Base-by-base conservation (phyloP, 1,140 invertebrate genomes). In the Bradysia coprophila region DNA sequence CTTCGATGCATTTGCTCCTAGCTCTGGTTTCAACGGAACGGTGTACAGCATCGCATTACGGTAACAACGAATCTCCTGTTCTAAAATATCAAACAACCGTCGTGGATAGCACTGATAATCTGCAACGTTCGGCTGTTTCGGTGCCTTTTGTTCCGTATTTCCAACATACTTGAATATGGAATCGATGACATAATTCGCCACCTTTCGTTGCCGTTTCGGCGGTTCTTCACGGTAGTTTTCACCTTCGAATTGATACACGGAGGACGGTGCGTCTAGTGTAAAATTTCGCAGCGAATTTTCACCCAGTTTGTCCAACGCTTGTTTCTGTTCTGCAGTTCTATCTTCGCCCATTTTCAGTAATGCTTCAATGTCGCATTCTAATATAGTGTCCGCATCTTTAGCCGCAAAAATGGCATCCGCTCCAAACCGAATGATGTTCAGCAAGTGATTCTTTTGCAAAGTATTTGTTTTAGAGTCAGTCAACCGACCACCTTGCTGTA, bases 21-120 rank as follows among this genome's bases (percentile, higher is more conserved):
- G 1, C 98, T 63, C 56, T 99, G 95, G 66, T 98, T 92, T 71
- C 98, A 98, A 3, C n/a, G n/a, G n/a, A n/a, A n/a, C n/a, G n/a
- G n/a, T n/a, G n/a, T n/a, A n/a, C n/a, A n/a, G n/a, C n/a, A 96
- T 94, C 6, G 94, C 93, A 39, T 92, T 97, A 11, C 95, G 69
- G 63, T 90, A 98, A 55, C 81, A 89, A 57, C 97, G 98, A 45
- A 98, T 98, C 64, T 98, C 96, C 55, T 96, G 90, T 63, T 99
- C 96, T 1, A 99, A 66, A 13, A 98, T 72, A 63, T 99, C 95
- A 65, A 98, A 98, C 0, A 99, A 67, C 47, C 94, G 71, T 1
- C 91, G 90, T 4, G 96, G 96, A 62, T 96, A 99, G 59, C 99
- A 99, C 63, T 99, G 96, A 57, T 98, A 99, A 63, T 99, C 96